Base-by-base conservation (phyloP, 1,140 invertebrate genomes). In the Laupala kohalensis region DNA sequence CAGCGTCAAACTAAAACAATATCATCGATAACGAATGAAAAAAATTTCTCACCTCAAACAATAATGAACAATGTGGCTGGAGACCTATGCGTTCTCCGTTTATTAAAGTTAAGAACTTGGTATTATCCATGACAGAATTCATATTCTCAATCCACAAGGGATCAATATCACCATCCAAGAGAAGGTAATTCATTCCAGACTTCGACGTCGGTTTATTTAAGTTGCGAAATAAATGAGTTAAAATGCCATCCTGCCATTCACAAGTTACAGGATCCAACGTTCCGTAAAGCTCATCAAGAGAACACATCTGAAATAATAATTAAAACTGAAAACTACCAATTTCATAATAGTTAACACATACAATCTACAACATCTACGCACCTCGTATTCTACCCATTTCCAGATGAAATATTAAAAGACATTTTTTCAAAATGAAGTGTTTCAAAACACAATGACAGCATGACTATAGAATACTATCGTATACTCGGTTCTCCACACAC, bases 81-180 rank as follows among this genome's bases (percentile, higher is more conserved):
- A 96, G 81, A 65, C 91, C 85, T 25, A 97, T 95, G 71, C 93
- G 83, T 78, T 97, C 94, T 69, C 94, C 93, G 81, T 96, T 96
- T 0, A 92, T 92, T 73, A 97, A 82, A 0, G 94, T 96, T 64
- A 97, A 79, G 64, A 96, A 79, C 78, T 90, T 91, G 78, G 96
- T 96, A 79, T 97, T 93, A 78, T 97, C 94, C 94, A 97, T 96
- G 6, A 96, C 93, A 1, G 93, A 95, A 81, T 96, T 96, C 93
- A 96, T 95, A 80, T 96, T 96, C 82, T 96, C 94, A 74, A 96
- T 93, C 94, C 94, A 97, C 6, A 95, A 81, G 6, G 93, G 89
- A 84, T 96, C 94, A 3, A 97, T 92, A 78, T 96, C 94, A 6
- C 95, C 95, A 79, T 97, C 95, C 82, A 95, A 96, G 65, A 95